Percentiles rank a stretch among this genome's conserved stretches.
These are phyloP conservation scores for Tetrapedia diversipes DNA, from an alignment of 2,888 invertebrate species.

Conservation along the genomic window DNA sequence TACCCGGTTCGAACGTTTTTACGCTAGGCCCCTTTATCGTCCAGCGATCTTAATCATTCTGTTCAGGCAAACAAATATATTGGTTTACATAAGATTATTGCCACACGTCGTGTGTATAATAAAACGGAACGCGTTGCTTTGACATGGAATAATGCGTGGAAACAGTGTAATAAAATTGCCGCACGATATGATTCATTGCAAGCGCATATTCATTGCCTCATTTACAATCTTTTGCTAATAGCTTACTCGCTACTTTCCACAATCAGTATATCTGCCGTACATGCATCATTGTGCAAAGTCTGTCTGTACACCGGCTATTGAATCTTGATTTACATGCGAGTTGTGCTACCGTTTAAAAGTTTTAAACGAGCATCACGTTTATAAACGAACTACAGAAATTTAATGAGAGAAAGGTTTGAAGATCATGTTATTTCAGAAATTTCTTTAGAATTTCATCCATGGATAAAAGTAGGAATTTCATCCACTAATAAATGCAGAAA, in stretches of 20 bases:
- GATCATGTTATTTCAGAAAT: too few species aligned
- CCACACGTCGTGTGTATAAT: not conserved
- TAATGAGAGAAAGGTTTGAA: too few species aligned
- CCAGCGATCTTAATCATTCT: not conserved
- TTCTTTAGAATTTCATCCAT: too few species aligned
- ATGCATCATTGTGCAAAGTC: too few species aligned
- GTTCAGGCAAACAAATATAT: not conserved
- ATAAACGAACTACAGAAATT: too few species aligned
- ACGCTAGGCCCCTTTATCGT: not conserved
- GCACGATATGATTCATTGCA: not conserved
- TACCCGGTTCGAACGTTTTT: too few species aligned
- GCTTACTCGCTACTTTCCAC: constrained; percentile 1
- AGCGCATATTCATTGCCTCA: constrained; percentile 10
- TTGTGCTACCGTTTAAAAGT: too few species aligned
- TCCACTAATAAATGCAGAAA: too few species aligned
- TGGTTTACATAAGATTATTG: not conserved
- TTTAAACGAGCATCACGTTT: too few species aligned
- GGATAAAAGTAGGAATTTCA: too few species aligned
- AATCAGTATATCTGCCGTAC: not conserved
- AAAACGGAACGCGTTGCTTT: not conserved
- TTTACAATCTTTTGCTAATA: not conserved
- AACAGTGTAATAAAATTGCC: constrained; percentile 6
- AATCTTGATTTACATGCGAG: too few species aligned
- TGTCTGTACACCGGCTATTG: too few species aligned
- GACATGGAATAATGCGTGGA: not conserved